Evolutionary conservation across 1,140 invertebrate species (phyloP).

Genomic region (Drosophila bipectinata): DNA sequence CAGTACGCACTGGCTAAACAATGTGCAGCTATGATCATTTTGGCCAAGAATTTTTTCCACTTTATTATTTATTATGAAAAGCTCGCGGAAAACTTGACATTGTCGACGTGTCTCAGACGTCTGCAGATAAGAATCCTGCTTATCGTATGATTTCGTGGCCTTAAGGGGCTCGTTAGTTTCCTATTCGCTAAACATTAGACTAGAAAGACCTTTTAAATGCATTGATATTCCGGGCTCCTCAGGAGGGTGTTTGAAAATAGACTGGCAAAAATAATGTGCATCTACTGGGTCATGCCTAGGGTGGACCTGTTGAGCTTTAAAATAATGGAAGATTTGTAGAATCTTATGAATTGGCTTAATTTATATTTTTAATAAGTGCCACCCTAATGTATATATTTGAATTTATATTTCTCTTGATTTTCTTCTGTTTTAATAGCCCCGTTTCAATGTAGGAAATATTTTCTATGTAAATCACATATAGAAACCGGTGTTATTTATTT

Average conservation of each 20-base stretch:
- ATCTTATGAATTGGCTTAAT: too few relatives aligned
- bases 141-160: constrained; percentile 22
- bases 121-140: constrained; percentile 33
- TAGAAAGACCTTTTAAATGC: neutral
- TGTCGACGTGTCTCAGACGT: constrained; percentile 15
- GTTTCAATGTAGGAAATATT: constrained; percentile 1
- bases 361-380: neutral
- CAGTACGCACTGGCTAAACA: constrained; percentile 10
- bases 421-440: neutral
- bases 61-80: neutral
- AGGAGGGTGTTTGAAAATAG: constrained; percentile 14
- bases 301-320: neutral
- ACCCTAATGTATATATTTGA: neutral
- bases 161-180: constrained; percentile 4
- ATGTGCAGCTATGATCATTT: neutral
- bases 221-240: neutral
- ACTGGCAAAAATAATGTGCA: constrained; percentile 5
- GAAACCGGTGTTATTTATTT: constrained; percentile 21
- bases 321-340: too few relatives aligned
- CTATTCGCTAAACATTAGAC: neutral
- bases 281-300: neutral
- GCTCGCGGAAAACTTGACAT: constrained; percentile 3
- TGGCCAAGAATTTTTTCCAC: neutral
- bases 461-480: neutral
- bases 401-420: neutral